Percentiles rank a stretch among this genome's conserved stretches.
phyloP scores from a whole-genome alignment of 1,140 invertebrate species.

The Steinernema feltiae region DNA sequence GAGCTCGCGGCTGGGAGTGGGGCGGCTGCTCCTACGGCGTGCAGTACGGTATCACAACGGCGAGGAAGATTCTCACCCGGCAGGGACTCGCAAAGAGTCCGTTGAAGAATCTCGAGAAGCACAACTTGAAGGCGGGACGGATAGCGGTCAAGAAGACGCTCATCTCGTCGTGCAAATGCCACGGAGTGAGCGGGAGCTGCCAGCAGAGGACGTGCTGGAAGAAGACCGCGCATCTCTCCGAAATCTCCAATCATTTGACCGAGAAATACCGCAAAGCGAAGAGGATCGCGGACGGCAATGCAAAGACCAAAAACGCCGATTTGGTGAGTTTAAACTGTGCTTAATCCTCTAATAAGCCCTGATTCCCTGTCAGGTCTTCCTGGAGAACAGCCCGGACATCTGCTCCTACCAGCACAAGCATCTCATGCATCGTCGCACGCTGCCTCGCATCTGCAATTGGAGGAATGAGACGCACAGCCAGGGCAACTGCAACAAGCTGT shows the following conservation, averaged over 20 bases:
- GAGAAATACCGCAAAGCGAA: constrained; percentile 63
- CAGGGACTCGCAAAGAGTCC: constrained; percentile 19
- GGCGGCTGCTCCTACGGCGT: constrained; percentile 50
- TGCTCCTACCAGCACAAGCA: constrained; percentile 60
- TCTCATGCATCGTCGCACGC: constrained; percentile 42
- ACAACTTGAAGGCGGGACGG: constrained; percentile 55
- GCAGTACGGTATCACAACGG: constrained; percentile 46
- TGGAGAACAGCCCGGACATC: constrained; percentile 78
- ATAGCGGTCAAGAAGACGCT: constrained; percentile 74
- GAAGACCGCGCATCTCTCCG: constrained; percentile 71
- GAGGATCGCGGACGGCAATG: constrained; percentile 23
- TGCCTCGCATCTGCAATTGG: constrained; percentile 61
- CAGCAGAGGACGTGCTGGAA: constrained; percentile 88
- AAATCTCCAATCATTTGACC: constrained; percentile 72
- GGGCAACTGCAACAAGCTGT: constrained; percentile 76
- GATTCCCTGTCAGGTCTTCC: constrained; percentile 61
- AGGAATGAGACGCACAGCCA: constrained; percentile 67
- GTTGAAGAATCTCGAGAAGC: constrained; percentile 48
- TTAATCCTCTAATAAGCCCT: background rate
- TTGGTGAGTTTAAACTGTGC: constrained; percentile 34
- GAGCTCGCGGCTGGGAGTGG: constrained; percentile 1
- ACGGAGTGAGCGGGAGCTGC: constrained; percentile 90
- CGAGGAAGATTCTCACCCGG: constrained; percentile 49
- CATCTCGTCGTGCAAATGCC: constrained; percentile 87
- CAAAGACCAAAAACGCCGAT: constrained; percentile 45